These are phyloP conservation scores for Oryzias celebensis DNA, from an alignment of 2,113 vertebrate species.

Conservation along the genomic window DNA sequence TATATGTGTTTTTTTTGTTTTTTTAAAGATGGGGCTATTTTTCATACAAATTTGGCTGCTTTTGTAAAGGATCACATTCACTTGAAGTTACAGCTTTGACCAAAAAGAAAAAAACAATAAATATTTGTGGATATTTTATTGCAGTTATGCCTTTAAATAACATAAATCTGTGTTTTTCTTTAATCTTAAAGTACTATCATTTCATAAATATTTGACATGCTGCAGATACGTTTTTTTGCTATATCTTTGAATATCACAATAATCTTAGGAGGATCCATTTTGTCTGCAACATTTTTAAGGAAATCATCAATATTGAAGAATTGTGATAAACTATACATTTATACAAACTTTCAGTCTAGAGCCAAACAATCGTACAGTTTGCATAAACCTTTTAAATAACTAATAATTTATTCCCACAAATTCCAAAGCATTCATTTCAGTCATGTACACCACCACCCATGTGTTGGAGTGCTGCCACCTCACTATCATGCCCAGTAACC, in stretches of 20 bases:
- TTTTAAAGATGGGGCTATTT: constrained; percentile 32
- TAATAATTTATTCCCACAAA: background rate
- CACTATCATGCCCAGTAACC: constrained; percentile 85
- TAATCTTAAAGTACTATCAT: too few relatives aligned
- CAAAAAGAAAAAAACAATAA: constrained; percentile 37
- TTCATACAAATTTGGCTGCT: background rate
- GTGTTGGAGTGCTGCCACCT: background rate
- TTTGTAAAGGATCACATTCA: constrained; percentile 24
- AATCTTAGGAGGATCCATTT: too few relatives aligned
- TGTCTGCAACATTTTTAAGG: too few relatives aligned
- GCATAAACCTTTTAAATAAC: background rate
- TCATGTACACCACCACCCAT: background rate
- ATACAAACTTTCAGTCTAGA: too few relatives aligned
- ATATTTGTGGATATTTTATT: constrained; percentile 23
- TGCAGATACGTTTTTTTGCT: too few relatives aligned
- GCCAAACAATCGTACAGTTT: background rate
- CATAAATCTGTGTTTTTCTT: background rate
- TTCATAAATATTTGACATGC: too few relatives aligned
- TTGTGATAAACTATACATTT: too few relatives aligned
- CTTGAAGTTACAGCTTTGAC: constrained; percentile 19
- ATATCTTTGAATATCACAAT: too few relatives aligned
- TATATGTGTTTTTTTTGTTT: background rate
- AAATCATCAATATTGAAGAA: too few relatives aligned
- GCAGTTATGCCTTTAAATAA: constrained; percentile 28
- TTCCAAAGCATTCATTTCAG: background rate